Evolutionary conservation across 2,888 invertebrate genomes (phyloP), one percentile per base, ranked within the genome.

Genomic region (Conistra vaccinii): DNA sequence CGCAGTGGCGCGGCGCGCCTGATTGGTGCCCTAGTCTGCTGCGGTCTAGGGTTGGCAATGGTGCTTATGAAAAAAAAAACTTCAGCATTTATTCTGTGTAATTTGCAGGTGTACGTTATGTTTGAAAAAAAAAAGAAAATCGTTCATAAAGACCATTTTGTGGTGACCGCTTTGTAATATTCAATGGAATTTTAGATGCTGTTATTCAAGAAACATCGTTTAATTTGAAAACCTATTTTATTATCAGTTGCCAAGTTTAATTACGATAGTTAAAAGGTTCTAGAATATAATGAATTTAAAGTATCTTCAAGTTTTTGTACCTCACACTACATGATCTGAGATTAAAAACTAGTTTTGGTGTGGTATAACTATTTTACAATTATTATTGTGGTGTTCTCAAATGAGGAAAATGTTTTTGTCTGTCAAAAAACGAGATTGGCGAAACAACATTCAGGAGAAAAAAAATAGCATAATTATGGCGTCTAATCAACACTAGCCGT

Each of bases 1-100:
- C 80, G 79, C 66, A 78, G 81, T 84, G 87, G 83, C 86, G 87
- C 91, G 87, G 83, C 86, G 87, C 91, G 92, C 92, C 90, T 93
- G 92, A 92, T 92, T 92, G 90, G 91, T 91, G 89, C 85, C 89
- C 90, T 88, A 91, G 89, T 89, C 88, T 83, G 72, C 73, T 85
- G 69, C 60, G 35, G 42, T 60, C 17, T 85, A 92, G 91, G 92
- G 92, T 74, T 91, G 86, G 1, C 70, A 39, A 39, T 1, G 0
- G 12, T 0, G 5, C 5, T 29, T 17, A 32, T 23, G 7, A 32
- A 45, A 39, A 45, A 57, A 57, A 67, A 69, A 29, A 32, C 4
- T 5, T 0, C 42, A 51, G 9, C 4, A 58, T 42, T 60, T 51
- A 69, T 39, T 62, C 4, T 32, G 29, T 53, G 32, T 53, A 63